Base-by-base conservation (phyloP, 1,140 invertebrate species). In the Drosophila kohkoa region DNA sequence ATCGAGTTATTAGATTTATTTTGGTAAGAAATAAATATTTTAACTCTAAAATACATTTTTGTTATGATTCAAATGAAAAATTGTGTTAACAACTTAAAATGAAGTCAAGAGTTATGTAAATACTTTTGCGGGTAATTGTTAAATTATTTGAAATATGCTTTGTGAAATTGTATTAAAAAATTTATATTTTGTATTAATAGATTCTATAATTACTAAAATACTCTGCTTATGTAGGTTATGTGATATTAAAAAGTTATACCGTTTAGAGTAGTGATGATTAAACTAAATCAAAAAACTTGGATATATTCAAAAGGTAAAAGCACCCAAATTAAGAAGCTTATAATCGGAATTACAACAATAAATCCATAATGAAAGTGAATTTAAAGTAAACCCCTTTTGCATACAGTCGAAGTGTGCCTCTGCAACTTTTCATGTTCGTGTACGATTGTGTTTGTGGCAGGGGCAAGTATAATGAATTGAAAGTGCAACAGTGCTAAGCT, bases 401-500 rank as follows among this genome's bases (percentile, higher is more conserved):
- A 35, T 45, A 52, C 16, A 46, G 15, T 45, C 57, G 2, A 45
- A 45, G 41, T 15, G 20, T 13, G 41, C 4, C 58, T 49, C 45
- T n/a, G 58, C 1, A 11, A 48, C 58, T 46, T n/a, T 8, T 7
- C n/a, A 15, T 20, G 28, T 35, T 15, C 16, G 32, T 32, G n/a
- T 41, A 15, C 25, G 32, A 35, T 43, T 43, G 35, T 25, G 20
- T 4, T 45, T 45, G 55, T 25, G 38, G 51, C 60, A 35, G 58
- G 28, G 66, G 46, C 57, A 54, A 38, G 41, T 25, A 3, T n/a
- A 32, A 59, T 38, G 45, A 49, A 51, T 67, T 66, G 49, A 74
- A 68, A 62, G 55, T 67, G 64, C 52, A 20, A 52, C 28, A 10
- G 52, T 46, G 63, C 52, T 49, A 54, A 65, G 52, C 16, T 43